These are phyloP conservation scores for western clawed frog (Xenopus tropicalis) DNA, from an alignment of 2,113 vertebrate genomes.

Conservation along the genomic window UCB_Xtro_10.0 CM004444.2:40659001-40659500, in stretches of 20 bases:
- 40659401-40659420: neutral
- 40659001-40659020: slow-evolving; percentile 21
- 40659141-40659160: slow-evolving; percentile 11
- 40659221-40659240: neutral
- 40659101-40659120: slow-evolving; percentile 43
- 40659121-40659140: slow-evolving; percentile 31
- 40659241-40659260: neutral
- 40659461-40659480: too few relatives aligned
- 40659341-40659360: neutral
- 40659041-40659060: slow-evolving; percentile 38
- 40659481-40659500: too few relatives aligned
- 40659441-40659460: too few relatives aligned
- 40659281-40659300: neutral
- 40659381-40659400: neutral
- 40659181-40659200: slow-evolving; percentile 15
- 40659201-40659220: slow-evolving; percentile 16
- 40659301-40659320: neutral
- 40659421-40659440: too few relatives aligned
- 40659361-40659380: neutral
- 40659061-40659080: slow-evolving; percentile 32
- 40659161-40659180: slow-evolving; percentile 25
- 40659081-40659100: slow-evolving; percentile 34
- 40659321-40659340: neutral
- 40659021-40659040: slow-evolving; percentile 38
- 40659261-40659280: neutral